Evolutionary conservation across 2,888 invertebrate genomes (phyloP).

Genomic region (Allygus modestus): DNA sequence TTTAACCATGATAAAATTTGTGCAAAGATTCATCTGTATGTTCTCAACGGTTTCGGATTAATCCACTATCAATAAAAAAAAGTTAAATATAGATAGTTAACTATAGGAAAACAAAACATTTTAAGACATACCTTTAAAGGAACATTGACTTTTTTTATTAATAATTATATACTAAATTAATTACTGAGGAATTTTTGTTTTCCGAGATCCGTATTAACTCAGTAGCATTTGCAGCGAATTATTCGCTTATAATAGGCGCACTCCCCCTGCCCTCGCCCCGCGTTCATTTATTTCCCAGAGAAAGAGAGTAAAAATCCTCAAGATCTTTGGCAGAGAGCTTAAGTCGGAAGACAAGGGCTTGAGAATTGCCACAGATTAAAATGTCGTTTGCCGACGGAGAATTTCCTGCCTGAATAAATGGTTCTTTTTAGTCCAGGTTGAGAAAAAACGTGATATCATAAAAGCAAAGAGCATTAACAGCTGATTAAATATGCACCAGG

Average conservation of each 20-base stretch:
- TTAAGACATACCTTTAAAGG: no score
- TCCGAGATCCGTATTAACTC: no score
- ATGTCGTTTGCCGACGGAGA: slow-evolving; percentile 62
- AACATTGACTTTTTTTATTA: no score
- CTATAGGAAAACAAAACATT: no score
- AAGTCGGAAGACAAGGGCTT: slow-evolving; percentile 63
- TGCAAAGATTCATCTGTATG: no score
- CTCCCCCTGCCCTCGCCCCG: neutral
- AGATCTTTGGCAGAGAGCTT: slow-evolving; percentile 63
- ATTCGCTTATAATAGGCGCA: slow-evolving; percentile 32
- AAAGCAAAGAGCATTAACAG: slow-evolving; percentile 41
- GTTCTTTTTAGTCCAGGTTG: slow-evolving; percentile 39
- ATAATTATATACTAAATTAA: neutral
- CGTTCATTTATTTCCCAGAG: slow-evolving; percentile 60
- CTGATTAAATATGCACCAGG: slow-evolving; percentile 35
- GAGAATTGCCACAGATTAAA: slow-evolving; percentile 64
- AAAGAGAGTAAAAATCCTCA: slow-evolving; percentile 63
- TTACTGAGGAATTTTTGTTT: neutral
- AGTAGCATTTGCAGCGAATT: slow-evolving; percentile 23
- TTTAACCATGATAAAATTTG: no score
- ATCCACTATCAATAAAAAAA: no score
- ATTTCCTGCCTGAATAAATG: slow-evolving; percentile 48
- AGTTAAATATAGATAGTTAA: no score
- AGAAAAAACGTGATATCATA: slow-evolving; percentile 49
- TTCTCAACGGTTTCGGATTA: no score